phyloP scores from a whole-genome alignment of 2,888 invertebrate species.

The Dusona sp. region DNA sequence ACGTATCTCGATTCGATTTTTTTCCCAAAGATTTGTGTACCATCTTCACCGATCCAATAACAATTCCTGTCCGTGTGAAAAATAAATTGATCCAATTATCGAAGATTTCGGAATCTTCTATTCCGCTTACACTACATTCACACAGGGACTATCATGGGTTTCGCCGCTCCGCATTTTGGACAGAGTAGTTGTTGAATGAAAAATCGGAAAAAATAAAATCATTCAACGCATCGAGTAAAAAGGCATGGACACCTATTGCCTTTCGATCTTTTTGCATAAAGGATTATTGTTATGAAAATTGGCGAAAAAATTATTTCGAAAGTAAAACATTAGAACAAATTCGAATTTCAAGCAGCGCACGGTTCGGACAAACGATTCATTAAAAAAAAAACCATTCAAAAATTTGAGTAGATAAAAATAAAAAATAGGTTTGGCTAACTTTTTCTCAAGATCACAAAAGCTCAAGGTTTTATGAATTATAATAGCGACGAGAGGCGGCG shows the following conservation, averaged over 20 bases:
- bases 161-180: neutral
- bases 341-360: neutral
- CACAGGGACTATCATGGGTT: neutral
- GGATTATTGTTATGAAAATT: too few relatives aligned
- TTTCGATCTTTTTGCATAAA: too few relatives aligned
- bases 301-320: too few relatives aligned
- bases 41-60: slow-evolving; percentile 16
- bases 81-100: slow-evolving; percentile 48
- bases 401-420: neutral
- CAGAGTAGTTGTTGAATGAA: neutral
- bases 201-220: neutral
- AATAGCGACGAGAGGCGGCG: neutral
- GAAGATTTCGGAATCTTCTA: neutral
- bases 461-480: slow-evolving; percentile 21
- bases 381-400: neutral
- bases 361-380: neutral
- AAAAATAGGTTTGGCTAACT: neutral
- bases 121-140: neutral
- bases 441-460: slow-evolving; percentile 1
- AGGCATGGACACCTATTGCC: too few relatives aligned
- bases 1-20: neutral
- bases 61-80: slow-evolving; percentile 30
- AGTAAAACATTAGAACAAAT: neutral
- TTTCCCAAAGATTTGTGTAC: neutral
- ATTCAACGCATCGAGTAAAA: neutral